phyloP scores from a whole-genome alignment of 2,797 vertebrate species.

The Sebastes diploproa region DNA sequence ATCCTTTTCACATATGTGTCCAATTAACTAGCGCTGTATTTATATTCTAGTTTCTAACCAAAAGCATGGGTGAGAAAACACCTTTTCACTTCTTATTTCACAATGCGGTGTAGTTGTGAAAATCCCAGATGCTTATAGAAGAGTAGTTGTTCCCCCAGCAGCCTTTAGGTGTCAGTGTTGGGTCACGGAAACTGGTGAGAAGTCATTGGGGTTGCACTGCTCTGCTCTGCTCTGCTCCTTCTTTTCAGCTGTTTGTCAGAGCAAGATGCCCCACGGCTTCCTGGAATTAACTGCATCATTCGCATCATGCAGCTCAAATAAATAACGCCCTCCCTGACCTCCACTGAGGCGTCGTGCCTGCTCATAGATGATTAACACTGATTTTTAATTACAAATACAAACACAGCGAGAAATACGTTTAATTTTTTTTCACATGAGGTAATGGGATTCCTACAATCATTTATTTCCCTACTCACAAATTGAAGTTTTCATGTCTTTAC shows the following conservation, averaged over 20 bases:
- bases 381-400: background rate
- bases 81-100: background rate
- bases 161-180: conserved; percentile 78
- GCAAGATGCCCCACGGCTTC: conserved; percentile 24
- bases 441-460: background rate
- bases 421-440: background rate
- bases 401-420: background rate
- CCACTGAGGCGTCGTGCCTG: background rate
- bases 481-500: background rate
- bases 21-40: background rate
- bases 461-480: background rate
- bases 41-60: background rate
- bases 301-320: conserved; percentile 35
- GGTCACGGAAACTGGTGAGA: conserved; percentile 31
- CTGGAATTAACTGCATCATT: conserved; percentile 39
- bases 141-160: conserved; percentile 15
- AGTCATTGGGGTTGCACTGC: background rate
- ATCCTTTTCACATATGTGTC: background rate
- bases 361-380: background rate
- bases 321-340: background rate
- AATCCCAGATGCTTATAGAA: background rate
- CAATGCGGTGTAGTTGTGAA: background rate
- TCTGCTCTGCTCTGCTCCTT: background rate
- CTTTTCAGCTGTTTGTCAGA: conserved; percentile 9
- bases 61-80: background rate